Conservation (phyloP, 1,140 invertebrate genomes). For the Oreohelix idahoensis region DNA sequence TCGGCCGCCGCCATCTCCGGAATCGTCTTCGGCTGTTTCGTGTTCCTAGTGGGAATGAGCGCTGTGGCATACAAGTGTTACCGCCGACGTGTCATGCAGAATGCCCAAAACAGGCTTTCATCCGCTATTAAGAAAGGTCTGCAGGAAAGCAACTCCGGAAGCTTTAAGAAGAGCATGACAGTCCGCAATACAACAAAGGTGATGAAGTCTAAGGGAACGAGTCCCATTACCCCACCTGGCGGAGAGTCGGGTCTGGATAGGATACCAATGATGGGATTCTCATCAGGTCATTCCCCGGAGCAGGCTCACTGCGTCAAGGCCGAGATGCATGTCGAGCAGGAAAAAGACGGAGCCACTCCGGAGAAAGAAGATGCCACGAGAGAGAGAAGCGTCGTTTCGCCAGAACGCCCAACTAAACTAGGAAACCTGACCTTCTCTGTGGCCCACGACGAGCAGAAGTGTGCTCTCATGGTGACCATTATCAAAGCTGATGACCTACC, state of each 20-base stretch:
- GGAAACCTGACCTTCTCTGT: slow-evolving; percentile 84
- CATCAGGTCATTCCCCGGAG: slow-evolving; percentile 44
- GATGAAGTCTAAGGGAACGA: slow-evolving; percentile 66
- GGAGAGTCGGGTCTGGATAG: slow-evolving; percentile 52
- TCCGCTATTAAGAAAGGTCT: slow-evolving; percentile 71
- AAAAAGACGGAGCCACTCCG: slow-evolving; percentile 76
- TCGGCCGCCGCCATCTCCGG: slow-evolving; percentile 53
- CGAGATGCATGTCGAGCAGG: slow-evolving; percentile 69
- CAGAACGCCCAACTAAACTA: slow-evolving; percentile 76
- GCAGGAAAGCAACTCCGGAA: slow-evolving; percentile 61
- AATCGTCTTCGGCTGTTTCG: slow-evolving; percentile 60
- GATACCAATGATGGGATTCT: slow-evolving; percentile 53
- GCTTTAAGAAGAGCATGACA: slow-evolving; percentile 54
- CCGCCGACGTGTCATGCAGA: slow-evolving; percentile 58
- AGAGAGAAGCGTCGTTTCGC: slow-evolving; percentile 61
- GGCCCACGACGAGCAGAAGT: slow-evolving; percentile 89
- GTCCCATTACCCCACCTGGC: slow-evolving; percentile 59
- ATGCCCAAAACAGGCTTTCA: slow-evolving; percentile 68
- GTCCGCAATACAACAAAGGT: slow-evolving; percentile 52
- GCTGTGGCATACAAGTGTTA: slow-evolving; percentile 68
- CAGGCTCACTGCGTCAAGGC: slow-evolving; percentile 51
- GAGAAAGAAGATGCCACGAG: slow-evolving; percentile 76
- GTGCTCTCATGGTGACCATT: slow-evolving; percentile 91
- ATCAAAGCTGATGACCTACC: slow-evolving; percentile 77
- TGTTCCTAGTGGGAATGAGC: slow-evolving; percentile 55